Evolutionary conservation across 1,140 invertebrate genomes (phyloP).

Genomic region (Saccostrea glomerata): DNA sequence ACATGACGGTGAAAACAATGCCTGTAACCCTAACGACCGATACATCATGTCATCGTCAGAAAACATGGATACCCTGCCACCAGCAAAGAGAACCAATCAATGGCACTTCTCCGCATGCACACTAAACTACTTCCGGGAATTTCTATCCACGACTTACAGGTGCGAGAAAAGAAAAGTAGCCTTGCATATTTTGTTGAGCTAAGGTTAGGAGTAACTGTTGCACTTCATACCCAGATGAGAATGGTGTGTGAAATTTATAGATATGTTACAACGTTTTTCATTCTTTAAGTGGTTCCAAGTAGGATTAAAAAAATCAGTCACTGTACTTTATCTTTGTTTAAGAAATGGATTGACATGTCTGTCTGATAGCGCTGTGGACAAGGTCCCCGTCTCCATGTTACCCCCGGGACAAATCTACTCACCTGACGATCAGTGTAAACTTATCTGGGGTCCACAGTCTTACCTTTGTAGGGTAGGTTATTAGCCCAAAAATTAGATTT

Average conservation of each 20-base stretch:
- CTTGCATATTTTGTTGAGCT: too few species aligned
- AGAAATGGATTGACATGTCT: neutral
- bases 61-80: constrained; percentile 53
- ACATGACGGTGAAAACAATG: constrained; percentile 73
- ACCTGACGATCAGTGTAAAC: constrained; percentile 71
- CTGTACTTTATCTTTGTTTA: neutral
- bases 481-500: too few species aligned
- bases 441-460: constrained; percentile 67
- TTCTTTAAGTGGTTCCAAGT: too few species aligned
- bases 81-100: constrained; percentile 64
- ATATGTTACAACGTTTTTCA: too few species aligned
- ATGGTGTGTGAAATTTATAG: too few species aligned
- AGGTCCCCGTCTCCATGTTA: constrained; percentile 8
- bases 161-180: neutral
- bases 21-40: constrained; percentile 65
- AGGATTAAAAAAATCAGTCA: neutral
- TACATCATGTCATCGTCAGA: constrained; percentile 72
- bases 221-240: too few species aligned
- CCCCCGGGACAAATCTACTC: constrained; percentile 63
- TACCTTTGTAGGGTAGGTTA: constrained; percentile 68
- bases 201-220: too few species aligned
- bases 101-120: constrained; percentile 73
- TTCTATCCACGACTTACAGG: constrained; percentile 56
- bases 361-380: neutral
- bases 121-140: constrained; percentile 64